Conservation (phyloP, 2,113 vertebrate genomes). For the Neolamprologus variostigma region DNA sequence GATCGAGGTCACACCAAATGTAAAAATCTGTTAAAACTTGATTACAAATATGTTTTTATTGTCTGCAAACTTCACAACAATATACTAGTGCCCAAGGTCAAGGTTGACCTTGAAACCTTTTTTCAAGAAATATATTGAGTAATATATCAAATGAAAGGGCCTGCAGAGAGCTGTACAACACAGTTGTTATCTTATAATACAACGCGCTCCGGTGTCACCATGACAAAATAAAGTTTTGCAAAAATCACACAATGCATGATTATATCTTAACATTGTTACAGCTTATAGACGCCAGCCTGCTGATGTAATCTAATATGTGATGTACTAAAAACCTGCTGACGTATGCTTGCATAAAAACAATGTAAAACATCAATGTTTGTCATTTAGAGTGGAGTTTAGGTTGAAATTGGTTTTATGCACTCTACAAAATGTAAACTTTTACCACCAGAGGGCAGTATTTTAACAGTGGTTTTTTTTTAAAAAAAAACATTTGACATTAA, state of each 20-base stretch:
- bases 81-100: background rate
- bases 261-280: background rate
- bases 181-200: background rate
- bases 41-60: background rate
- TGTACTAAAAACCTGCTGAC: background rate
- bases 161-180: background rate
- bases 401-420: background rate
- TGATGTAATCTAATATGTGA: background rate
- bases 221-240: background rate
- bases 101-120: background rate
- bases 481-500: background rate
- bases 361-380: background rate
- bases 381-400: background rate
- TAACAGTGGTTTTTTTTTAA: accelerated
- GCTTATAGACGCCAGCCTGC: background rate
- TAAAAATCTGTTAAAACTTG: background rate
- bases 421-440: background rate
- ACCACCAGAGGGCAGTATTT: background rate
- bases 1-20: background rate
- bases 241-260: background rate
- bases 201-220: background rate
- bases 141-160: background rate
- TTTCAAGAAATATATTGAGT: background rate
- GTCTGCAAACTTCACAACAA: background rate
- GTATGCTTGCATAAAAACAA: background rate